Evolutionary conservation across 2,113 vertebrate species (phyloP), one percentile per base, ranked within the genome.

Genomic region (Elanus axillaris): DNA sequence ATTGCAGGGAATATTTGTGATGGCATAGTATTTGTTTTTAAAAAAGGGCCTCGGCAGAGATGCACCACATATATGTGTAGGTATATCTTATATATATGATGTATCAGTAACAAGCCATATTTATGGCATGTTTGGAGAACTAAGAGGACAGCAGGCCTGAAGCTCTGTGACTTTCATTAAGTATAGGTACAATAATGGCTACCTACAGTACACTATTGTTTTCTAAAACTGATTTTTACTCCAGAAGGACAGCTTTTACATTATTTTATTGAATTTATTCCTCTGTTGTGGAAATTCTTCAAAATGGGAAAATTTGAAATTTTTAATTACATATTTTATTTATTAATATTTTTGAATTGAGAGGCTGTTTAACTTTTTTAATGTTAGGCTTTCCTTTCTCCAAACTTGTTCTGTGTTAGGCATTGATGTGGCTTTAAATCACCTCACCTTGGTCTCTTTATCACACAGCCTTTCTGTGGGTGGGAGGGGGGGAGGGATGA

Each of bases 211-310:
- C 21, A 16, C 55, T 87, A 6, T 67, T 91, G 47, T 89, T 94
- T 94, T 91, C 62, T 91, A 88, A 91, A 97, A 88, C 48, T n/a
- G 50, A 48, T 94, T 96, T 95, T 96, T 96, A 88, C 73, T 95
- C 74, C 47, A 55, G 48, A 96, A 79, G 52, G 40, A 90, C 19
- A 87, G 32, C 78, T 94, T 93, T 94, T 96, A 75, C 78, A 40
- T 95, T 64, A 43, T 68, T 95, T 93, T 89, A 91, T 25, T 96
- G 73, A 87, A 82, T 95, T 95, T 94, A 56, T 95, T 87, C 42
- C 42, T 95, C 42, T 89, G 69, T 78, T 94, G 63, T 92, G 86
- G 87, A 90, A 93, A 93, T 88, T 75, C 43, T 94, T 94, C 73
- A 43, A 86, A 90, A 82, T 73, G 26, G 69, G 42, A 43, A 69